Evolutionary conservation across 2,797 vertebrate species (phyloP).

Genomic region (Danionella dracula): DNA sequence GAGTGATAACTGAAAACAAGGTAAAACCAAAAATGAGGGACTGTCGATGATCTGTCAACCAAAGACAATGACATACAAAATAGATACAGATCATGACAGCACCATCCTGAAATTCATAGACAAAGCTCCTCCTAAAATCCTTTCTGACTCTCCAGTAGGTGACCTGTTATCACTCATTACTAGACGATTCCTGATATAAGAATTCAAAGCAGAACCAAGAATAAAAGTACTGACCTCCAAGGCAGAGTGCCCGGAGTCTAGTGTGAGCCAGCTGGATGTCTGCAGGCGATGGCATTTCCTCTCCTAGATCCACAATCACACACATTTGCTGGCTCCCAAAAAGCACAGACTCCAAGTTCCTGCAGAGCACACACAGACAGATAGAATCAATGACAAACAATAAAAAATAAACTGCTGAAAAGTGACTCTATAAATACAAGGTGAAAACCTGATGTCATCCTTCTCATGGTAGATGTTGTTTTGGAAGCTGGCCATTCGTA

Average conservation of each 20-base stretch:
- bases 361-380: conserved; percentile 46
- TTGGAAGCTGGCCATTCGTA: conserved; percentile 83
- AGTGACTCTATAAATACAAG: background rate
- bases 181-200: no score
- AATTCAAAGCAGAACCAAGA: background rate
- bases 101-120: no score
- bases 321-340: conserved; percentile 81
- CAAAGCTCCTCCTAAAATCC: no score
- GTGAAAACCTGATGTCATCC: conserved; percentile 80
- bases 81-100: no score
- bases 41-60: no score
- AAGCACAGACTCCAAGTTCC: conserved; percentile 82
- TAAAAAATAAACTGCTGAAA: background rate
- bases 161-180: no score
- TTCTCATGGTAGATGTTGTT: conserved; percentile 86
- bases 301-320: conserved; percentile 76
- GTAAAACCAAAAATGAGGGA: no score
- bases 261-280: conserved; percentile 86
- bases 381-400: background rate
- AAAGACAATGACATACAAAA: no score
- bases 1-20: no score
- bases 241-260: conserved; percentile 78
- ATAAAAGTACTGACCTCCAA: conserved; percentile 69
- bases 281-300: conserved; percentile 75
- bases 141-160: no score